A percentile compares a stretch with the other conserved stretches of the same genome.
phyloP scores from a whole-genome alignment of 2,113 vertebrate species.

The Phoxinus phoxinus region DNA sequence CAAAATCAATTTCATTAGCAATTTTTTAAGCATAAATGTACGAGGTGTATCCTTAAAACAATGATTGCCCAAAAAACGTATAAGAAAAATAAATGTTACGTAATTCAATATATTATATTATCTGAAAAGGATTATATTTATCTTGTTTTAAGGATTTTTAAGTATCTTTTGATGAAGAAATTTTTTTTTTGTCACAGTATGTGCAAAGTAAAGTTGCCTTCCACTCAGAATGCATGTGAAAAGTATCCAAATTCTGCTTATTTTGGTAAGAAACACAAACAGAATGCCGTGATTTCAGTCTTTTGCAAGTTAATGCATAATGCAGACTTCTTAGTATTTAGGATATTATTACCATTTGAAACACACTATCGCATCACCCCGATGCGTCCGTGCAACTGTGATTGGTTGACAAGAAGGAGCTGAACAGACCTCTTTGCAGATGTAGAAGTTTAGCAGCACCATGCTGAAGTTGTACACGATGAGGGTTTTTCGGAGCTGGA shows the following conservation, averaged over 20 bases:
- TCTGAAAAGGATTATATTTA: background rate
- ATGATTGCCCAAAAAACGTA: background rate
- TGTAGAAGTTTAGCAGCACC: conserved; percentile 98
- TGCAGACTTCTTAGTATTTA: background rate
- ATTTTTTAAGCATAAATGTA: too few relatives aligned
- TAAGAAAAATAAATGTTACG: background rate
- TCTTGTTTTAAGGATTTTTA: background rate
- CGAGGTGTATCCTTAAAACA: too few relatives aligned
- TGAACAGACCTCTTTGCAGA: conserved; percentile 92
- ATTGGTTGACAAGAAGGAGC: conserved; percentile 2
- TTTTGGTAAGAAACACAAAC: background rate
- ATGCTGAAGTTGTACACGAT: conserved; percentile 99
- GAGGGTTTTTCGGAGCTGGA: conserved; percentile 89
- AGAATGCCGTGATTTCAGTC: background rate
- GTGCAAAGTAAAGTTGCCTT: too few relatives aligned
- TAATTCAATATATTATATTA: too few relatives aligned
- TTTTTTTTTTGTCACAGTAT: too few relatives aligned
- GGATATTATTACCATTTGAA: background rate
- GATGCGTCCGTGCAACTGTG: background rate
- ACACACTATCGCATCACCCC: background rate
- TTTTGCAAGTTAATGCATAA: background rate
- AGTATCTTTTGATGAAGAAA: too few relatives aligned
- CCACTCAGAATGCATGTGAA: too few relatives aligned
- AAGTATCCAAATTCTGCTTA: too few relatives aligned
- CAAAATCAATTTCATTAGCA: too few relatives aligned